A percentile compares a stretch with the other conserved stretches of the same genome.
phyloP scores from a whole-genome alignment of 1,140 invertebrate genomes.

The Calephelis virginiensis region DNA sequence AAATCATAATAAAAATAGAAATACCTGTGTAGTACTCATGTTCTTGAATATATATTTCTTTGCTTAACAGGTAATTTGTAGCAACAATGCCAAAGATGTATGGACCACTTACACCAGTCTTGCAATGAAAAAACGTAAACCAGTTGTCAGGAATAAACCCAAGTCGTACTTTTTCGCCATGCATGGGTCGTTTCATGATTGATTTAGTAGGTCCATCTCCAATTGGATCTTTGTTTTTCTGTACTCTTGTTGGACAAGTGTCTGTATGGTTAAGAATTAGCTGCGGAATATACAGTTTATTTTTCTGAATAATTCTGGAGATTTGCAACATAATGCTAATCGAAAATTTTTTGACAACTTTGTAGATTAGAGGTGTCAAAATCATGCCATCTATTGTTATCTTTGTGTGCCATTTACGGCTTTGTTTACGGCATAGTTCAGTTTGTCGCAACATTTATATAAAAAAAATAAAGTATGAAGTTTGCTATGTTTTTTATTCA shows the following conservation, averaged over 20 bases:
- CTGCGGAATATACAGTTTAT: not conserved
- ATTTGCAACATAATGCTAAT: not conserved
- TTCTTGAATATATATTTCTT: slow-evolving; percentile 94
- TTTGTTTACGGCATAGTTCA: no score
- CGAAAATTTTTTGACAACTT: not conserved
- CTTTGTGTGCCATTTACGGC: no score
- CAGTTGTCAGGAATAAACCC: slow-evolving; percentile 63
- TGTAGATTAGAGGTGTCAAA: no score
- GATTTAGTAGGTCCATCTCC: not conserved
- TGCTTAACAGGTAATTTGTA: slow-evolving; percentile 90
- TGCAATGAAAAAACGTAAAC: slow-evolving; percentile 93
- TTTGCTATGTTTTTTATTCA: no score
- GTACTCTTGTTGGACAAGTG: slow-evolving; percentile 24
- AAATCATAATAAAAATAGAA: slow-evolving; percentile 84
- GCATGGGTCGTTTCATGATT: slow-evolving; percentile 35
- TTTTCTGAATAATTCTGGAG: not conserved
- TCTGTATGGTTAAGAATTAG: slow-evolving; percentile 31
- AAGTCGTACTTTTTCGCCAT: slow-evolving; percentile 42
- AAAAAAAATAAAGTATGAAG: no score
- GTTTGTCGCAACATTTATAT: no score
- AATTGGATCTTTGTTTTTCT: not conserved
- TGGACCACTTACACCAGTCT: slow-evolving; percentile 94
- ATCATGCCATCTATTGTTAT: no score
- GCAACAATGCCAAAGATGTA: slow-evolving; percentile 89
- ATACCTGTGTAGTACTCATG: slow-evolving; percentile 92